Evolutionary conservation across 2,888 invertebrate genomes (phyloP).

Genomic region (Macrosoma leucophasiata): DNA sequence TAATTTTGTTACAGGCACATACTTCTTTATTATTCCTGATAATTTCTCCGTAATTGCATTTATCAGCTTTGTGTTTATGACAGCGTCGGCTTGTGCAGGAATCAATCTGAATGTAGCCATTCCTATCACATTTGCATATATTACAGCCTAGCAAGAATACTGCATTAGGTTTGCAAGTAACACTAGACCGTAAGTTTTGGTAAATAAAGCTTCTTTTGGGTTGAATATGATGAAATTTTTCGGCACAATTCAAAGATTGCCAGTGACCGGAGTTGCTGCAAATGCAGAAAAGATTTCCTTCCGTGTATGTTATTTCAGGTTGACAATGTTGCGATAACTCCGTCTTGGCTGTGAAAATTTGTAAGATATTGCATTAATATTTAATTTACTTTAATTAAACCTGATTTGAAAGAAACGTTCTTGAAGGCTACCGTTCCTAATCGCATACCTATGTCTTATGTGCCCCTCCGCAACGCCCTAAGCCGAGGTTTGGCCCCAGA

Average conservation of each 20-base stretch:
- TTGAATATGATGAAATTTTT: constrained; percentile 29
- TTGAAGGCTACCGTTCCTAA: too few relatives aligned
- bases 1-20: constrained; percentile 42
- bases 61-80: constrained; percentile 30
- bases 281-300: constrained; percentile 34
- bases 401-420: background rate
- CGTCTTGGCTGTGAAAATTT: too few relatives aligned
- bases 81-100: constrained; percentile 42
- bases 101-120: constrained; percentile 27
- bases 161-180: constrained; percentile 32
- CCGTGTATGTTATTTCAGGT: constrained; percentile 30
- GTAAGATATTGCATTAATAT: too few relatives aligned
- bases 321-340: too few relatives aligned
- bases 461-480: too few relatives aligned
- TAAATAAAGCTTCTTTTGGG: constrained; percentile 15
- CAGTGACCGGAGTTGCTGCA: constrained; percentile 39
- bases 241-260: constrained; percentile 37
- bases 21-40: constrained; percentile 33
- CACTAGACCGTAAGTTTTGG: constrained; percentile 26
- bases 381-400: background rate
- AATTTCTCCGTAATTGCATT: constrained; percentile 38
- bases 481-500: too few relatives aligned
- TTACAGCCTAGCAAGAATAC: constrained; percentile 45
- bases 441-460: too few relatives aligned
- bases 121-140: constrained; percentile 36